phyloP scores from a whole-genome alignment of 37 sponge, comb jelly and placozoan genomes.

The Hormiphora californensis region DNA sequence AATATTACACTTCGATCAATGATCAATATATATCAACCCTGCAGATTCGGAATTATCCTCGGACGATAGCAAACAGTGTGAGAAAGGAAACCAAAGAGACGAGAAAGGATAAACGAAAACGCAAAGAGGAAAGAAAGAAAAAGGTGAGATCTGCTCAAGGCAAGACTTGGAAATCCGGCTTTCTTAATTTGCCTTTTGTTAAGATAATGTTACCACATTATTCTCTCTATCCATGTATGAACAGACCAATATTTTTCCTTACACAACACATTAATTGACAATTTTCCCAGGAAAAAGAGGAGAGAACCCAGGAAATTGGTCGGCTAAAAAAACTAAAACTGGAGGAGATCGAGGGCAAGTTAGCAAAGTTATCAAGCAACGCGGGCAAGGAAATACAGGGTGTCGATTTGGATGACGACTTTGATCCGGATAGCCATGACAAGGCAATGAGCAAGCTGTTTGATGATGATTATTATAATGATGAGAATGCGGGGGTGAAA shows the following conservation, averaged over 20 bases:
- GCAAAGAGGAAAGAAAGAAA: slow-evolving; percentile 62
- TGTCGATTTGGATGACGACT: not conserved
- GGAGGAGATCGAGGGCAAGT: slow-evolving; percentile 75
- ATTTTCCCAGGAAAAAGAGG: slow-evolving; percentile 67
- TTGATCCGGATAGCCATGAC: slow-evolving; percentile 61
- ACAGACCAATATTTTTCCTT: no score
- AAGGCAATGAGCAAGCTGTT: slow-evolving; percentile 65
- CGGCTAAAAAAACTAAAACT: slow-evolving; percentile 84
- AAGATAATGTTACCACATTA: not conserved
- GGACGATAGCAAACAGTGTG: slow-evolving; percentile 69
- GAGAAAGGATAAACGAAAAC: slow-evolving; percentile 75
- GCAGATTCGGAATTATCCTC: slow-evolving; percentile 73
- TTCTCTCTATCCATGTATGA: not conserved
- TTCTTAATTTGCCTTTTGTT: no score
- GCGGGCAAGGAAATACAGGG: not conserved
- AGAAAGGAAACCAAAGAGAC: slow-evolving; percentile 61
- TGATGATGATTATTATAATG: slow-evolving; percentile 63
- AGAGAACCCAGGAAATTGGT: slow-evolving; percentile 70
- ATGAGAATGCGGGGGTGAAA: slow-evolving; percentile 61
- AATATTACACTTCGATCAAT: not conserved
- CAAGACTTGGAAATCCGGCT: no score
- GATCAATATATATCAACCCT: not conserved
- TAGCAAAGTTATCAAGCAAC: slow-evolving; percentile 65
- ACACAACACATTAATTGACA: not conserved
- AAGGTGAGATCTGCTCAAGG: no score